phyloP scores from a whole-genome alignment of 2,888 invertebrate genomes.

The Apeira syringaria region DNA sequence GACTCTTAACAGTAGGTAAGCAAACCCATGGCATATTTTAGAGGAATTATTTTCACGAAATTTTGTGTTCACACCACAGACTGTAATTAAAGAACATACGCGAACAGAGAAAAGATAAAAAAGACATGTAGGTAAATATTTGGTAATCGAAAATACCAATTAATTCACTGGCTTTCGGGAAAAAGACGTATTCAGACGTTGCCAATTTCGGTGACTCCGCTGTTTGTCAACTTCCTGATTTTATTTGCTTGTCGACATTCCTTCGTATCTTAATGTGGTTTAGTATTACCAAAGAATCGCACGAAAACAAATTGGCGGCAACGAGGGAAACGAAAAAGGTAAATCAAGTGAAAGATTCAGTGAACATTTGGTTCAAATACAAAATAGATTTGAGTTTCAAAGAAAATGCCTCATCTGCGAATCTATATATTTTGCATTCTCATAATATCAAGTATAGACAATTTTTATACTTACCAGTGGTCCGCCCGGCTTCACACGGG shows the following conservation, averaged over 20 bases:
- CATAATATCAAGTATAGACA: no score
- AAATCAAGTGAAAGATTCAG: conserved; percentile 18
- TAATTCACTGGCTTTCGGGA: conserved; percentile 1
- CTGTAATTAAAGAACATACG: no score
- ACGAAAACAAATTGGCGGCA: conserved; percentile 17
- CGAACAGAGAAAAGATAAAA: no score
- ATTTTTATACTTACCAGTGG: no score
- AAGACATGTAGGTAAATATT: no score
- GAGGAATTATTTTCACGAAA: no score
- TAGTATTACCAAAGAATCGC: conserved; percentile 20
- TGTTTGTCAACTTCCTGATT: conserved; percentile 24
- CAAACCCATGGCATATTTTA: no score
- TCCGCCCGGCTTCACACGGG: no score
- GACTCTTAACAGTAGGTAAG: no score
- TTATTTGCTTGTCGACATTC: conserved; percentile 21
- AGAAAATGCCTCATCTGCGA: no score
- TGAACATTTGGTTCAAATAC: conserved; percentile 15
- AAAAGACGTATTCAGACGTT: conserved; percentile 11
- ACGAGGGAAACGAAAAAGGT: conserved; percentile 12
- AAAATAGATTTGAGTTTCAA: conserved; percentile 11
- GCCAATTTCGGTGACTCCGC: conserved; percentile 14
- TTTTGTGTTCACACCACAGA: no score
- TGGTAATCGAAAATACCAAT: background rate
- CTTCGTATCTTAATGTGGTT: conserved; percentile 21
- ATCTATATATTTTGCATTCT: no score